Evolutionary conservation across 2,888 invertebrate species (phyloP), one percentile per base, ranked within the genome.

Genomic region (Branchipolynoe longqiensis): DNA sequence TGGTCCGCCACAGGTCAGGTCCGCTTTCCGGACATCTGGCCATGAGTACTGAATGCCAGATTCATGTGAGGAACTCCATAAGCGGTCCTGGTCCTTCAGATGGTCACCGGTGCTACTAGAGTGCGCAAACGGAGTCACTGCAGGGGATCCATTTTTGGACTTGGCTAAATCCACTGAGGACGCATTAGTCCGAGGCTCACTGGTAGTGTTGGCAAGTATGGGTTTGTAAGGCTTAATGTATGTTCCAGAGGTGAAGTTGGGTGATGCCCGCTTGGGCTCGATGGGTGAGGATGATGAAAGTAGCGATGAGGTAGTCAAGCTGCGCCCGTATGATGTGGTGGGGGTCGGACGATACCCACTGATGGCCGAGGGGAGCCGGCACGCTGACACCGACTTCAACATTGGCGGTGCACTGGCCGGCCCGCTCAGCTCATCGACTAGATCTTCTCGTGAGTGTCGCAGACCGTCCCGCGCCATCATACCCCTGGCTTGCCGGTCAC

Each of bases 141-240:
- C 48, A 14, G 78, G 25, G n/a, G 48, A 22, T n/a, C n/a, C n/a
- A 28, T 78, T 22, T 41, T 78, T 78, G 1, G 78, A 78, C 28
- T 48, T 48, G n/a, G n/a, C n/a, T 18, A 41, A 48, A 28, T 78
- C 78, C 12, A 48, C 28, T 1, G 78, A 78, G 78, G 73, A 28
- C 18, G 64, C 25, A 41, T 33, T 78, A 41, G 48, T 78, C 78
- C 54, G 78, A 25, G 28, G 48, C 1, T 41, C 41, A 48, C 78
- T 54, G n/a, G 31, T 78, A 48, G 48, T 54, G n/a, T 14, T 78
- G 78, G 78, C 78, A 78, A 78, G 78, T 78, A 78, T 31, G 54
- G 78, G 78, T 78, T 78, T 78, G 78, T 78, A 78, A 78, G 78
- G 78, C 78, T 78, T 78, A 48, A 78, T 78, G 54, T 78, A 78